phyloP scores from a whole-genome alignment of 2,888 invertebrate genomes.

The Schizaphis graminum region DNA sequence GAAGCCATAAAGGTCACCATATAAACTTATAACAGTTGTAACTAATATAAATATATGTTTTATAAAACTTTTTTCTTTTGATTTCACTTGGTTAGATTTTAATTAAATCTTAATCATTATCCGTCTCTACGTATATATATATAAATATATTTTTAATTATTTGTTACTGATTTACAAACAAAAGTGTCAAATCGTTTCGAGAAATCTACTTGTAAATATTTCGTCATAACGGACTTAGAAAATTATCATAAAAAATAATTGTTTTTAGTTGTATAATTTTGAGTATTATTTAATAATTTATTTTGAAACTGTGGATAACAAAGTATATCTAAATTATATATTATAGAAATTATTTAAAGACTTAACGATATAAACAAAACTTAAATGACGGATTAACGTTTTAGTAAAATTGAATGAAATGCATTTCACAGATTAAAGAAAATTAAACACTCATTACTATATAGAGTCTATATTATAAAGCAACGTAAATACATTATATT shows the following conservation, averaged over 20 bases:
- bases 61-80: too few relatives aligned
- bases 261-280: not conserved
- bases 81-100: too few relatives aligned
- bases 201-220: not conserved
- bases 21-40: too few relatives aligned
- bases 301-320: not conserved
- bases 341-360: not conserved
- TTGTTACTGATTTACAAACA: not conserved
- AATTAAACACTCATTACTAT: not conserved
- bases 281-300: not conserved
- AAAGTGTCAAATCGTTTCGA: not conserved
- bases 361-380: not conserved
- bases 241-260: not conserved
- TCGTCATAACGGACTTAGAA: not conserved
- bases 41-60: too few relatives aligned
- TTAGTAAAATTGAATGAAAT: not conserved
- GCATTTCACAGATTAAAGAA: not conserved
- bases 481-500: not conserved
- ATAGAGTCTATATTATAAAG: not conserved
- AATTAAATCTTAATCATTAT: too few relatives aligned
- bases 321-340: not conserved
- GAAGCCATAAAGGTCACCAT: not conserved
- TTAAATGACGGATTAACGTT: not conserved
- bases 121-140: too few relatives aligned
- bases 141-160: not conserved